A percentile compares a stretch with the other conserved stretches of the same genome.
Evolutionary conservation across 1,140 invertebrate species (phyloP).

Genomic region (Scaptomyza hsui): DNA sequence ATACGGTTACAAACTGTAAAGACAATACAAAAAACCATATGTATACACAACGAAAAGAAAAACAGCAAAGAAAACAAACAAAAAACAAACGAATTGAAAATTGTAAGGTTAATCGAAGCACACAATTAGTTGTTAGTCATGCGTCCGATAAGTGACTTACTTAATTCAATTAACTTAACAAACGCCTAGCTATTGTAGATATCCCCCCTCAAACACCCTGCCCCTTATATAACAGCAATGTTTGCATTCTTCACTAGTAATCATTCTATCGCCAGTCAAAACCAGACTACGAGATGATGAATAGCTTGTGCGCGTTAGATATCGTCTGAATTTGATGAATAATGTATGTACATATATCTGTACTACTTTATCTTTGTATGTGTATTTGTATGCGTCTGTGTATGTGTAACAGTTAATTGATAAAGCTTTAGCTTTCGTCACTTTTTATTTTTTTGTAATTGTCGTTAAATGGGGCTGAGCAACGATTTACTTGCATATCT

Average conservation of each 20-base stretch:
- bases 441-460: slow-evolving; percentile 34
- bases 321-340: slow-evolving; percentile 39
- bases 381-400: background rate
- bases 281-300: slow-evolving; percentile 32
- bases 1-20: slow-evolving; percentile 41
- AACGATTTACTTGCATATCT: slow-evolving; percentile 21
- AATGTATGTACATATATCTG: slow-evolving; percentile 16
- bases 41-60: slow-evolving; percentile 21
- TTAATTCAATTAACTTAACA: slow-evolving; percentile 74
- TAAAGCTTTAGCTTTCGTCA: slow-evolving; percentile 38
- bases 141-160: slow-evolving; percentile 79
- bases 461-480: slow-evolving; percentile 23
- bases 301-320: slow-evolving; percentile 45
- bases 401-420: slow-evolving; percentile 26
- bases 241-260: slow-evolving; percentile 3
- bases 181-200: slow-evolving; percentile 1
- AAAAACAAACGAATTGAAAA: slow-evolving; percentile 43
- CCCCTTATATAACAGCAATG: background rate
- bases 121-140: slow-evolving; percentile 78
- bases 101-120: slow-evolving; percentile 75
- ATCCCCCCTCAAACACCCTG: background rate
- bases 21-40: slow-evolving; percentile 24
- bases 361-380: slow-evolving; percentile 12
- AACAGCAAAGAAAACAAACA: slow-evolving; percentile 21
- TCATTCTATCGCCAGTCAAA: slow-evolving; percentile 13